Conservation (phyloP, 2,888 invertebrate genomes). For the Lepidocyrtoides sp. region DNA sequence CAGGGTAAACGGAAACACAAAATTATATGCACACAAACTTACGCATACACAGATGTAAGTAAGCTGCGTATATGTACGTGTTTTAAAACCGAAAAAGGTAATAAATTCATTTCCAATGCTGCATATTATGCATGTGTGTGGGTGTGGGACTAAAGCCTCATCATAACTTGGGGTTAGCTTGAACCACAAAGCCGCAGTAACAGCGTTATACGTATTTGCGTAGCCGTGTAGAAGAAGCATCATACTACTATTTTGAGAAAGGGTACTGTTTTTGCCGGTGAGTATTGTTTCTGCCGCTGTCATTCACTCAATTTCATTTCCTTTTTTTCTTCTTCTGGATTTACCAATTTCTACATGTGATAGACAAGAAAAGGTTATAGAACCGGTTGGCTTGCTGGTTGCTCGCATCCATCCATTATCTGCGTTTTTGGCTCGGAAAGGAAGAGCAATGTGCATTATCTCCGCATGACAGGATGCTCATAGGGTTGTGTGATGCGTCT, state of each 20-base stretch:
- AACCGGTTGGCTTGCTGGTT: conserved; percentile 38
- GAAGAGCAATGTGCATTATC: conserved; percentile 73
- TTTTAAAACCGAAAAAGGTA: conserved; percentile 43
- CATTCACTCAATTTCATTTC: conserved; percentile 70
- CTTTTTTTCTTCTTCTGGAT: conserved; percentile 37
- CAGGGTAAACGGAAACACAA: conserved; percentile 44
- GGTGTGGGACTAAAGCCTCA: conserved; percentile 52
- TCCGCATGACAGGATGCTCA: conserved; percentile 66
- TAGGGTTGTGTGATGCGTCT: conserved; percentile 53
- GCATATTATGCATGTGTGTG: neutral
- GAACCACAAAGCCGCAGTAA: conserved; percentile 41
- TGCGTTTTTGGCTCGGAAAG: neutral
- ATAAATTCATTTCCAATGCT: conserved; percentile 67
- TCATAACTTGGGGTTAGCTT: conserved; percentile 45
- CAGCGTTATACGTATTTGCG: neutral
- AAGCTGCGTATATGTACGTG: neutral
- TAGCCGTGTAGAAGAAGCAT: neutral
- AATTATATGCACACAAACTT: neutral
- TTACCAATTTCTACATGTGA: conserved; percentile 11
- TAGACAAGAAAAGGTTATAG: conserved; percentile 41
- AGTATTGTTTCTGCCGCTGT: conserved; percentile 49
- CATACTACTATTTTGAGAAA: neutral
- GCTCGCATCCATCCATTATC: neutral
- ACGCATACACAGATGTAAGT: conserved; percentile 35
- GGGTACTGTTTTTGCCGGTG: conserved; percentile 9